A percentile compares a stretch with the other conserved stretches of the same genome.
Conservation (phyloP, 2,888 invertebrate species). For the Beris morrisii region DNA sequence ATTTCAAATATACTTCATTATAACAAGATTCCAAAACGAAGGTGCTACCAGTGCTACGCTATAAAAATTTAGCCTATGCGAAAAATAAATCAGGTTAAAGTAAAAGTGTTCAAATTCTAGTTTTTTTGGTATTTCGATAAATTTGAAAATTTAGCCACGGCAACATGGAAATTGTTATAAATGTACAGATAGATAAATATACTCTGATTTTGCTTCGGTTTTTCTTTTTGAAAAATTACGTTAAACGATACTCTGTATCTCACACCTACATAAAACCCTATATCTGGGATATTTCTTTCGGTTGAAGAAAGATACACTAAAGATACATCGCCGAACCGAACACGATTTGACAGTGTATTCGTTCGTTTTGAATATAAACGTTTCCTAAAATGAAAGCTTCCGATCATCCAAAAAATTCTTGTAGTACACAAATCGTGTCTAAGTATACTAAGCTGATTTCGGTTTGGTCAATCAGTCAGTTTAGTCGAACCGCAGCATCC, state of each 20-base stretch:
- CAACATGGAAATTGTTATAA: slow-evolving; percentile 16
- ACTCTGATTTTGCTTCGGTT: background rate
- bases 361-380: slow-evolving; percentile 36
- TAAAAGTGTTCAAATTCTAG: too few relatives aligned
- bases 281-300: slow-evolving; percentile 31
- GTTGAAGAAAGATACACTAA: slow-evolving; percentile 4
- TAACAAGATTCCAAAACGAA: too few relatives aligned
- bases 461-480: slow-evolving; percentile 51
- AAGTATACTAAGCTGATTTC: slow-evolving; percentile 33
- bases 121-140: background rate
- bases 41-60: too few relatives aligned
- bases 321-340: slow-evolving; percentile 14
- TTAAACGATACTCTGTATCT: slow-evolving; percentile 34
- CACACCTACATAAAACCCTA: slow-evolving; percentile 34
- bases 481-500: slow-evolving; percentile 59
- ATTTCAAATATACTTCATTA: too few relatives aligned
- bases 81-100: too few relatives aligned
- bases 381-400: slow-evolving; percentile 40
- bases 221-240: slow-evolving; percentile 24
- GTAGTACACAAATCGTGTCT: slow-evolving; percentile 14
- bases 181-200: background rate
- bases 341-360: slow-evolving; percentile 6
- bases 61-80: too few relatives aligned
- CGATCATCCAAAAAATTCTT: slow-evolving; percentile 18
- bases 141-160: slow-evolving; percentile 2